Evolutionary conservation across 2,797 vertebrate species (phyloP), one percentile per base, ranked within the genome.

Genomic region (Myotis findleyi): DNA sequence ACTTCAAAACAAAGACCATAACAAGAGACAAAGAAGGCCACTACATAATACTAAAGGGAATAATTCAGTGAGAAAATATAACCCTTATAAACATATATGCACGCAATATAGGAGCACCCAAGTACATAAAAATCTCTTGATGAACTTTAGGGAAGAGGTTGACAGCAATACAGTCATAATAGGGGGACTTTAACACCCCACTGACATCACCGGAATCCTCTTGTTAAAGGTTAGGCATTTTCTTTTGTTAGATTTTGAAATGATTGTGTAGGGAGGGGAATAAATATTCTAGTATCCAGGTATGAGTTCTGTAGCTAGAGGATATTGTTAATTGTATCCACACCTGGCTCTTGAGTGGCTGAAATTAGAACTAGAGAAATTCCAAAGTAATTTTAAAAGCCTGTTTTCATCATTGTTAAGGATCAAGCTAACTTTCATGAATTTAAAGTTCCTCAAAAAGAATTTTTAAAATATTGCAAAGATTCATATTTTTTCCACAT

Each of bases 331-430:
- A 80, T 41, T 94, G 25, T 3, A 87, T 76, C 73, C 20, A 94
- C 33, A 75, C 89, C 30, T 92, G 91, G 93, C 21, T 93, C 38
- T 93, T 87, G 27, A 94, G 71, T 91, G 87, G 30, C 51, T 96
- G 20, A 95, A 87, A 87, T 9, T 17, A 94, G 81, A 33, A 91
- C 87, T 96, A 95, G 36, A 96, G 59, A 95, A 84, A 82, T 82
- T 87, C 51, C 72, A 94, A 88, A 93, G 7, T 87, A 94, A 93
- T 89, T 87, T 7, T 41, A 79, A 81, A 84, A 89, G 7, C n/a
- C 25, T 72, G 1, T 82, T 77, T 27, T 87, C 36, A 57, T 89
- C 88, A 59, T 92, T 90, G 21, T 73, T 84, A 87, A 91, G 51
- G 13, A 77, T 25, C 51, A 84, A 93, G 20, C 41, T 95, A 59